A percentile compares a stretch with the other conserved stretches of the same genome.
Conservation (phyloP, 2,113 vertebrate species). For the Pandion haliaetus region DNA sequence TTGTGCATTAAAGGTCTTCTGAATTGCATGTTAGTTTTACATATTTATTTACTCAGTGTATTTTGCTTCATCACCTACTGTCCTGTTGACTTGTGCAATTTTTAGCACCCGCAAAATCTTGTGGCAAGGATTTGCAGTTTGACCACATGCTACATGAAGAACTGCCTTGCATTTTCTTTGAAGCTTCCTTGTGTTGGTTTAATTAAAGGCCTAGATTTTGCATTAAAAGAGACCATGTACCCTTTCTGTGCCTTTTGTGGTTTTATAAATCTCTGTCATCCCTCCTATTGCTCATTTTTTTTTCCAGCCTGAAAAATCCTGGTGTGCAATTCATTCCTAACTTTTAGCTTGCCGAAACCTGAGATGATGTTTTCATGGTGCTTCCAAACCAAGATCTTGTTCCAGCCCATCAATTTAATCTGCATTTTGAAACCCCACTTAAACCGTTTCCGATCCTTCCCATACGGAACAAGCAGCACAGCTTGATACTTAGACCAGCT, state of each 20-base stretch:
- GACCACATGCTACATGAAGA: accelerated
- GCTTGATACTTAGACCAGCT: not conserved
- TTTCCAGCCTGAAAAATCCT: not conserved
- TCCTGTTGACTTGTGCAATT: not conserved
- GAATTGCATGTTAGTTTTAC: not conserved
- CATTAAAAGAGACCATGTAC: not conserved
- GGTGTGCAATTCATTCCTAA: not conserved
- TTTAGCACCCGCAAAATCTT: not conserved
- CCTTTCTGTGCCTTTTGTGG: not conserved
- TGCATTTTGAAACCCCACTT: not conserved
- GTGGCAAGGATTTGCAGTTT: not conserved
- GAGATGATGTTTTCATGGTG: not conserved
- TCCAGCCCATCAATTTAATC: conserved; percentile 9
- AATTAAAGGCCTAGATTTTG: not conserved
- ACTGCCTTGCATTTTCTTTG: not conserved
- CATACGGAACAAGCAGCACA: not conserved
- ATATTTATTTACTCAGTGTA: not conserved
- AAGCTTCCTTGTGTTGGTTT: not conserved
- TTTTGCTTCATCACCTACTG: not conserved
- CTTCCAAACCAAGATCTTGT: not conserved
- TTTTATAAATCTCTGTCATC: not conserved
- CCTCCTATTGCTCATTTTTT: not conserved
- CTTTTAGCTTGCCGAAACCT: not conserved
- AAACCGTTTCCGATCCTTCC: not conserved
- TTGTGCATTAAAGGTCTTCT: not conserved